A percentile compares a stretch with the other conserved stretches of the same genome.
Conservation (phyloP, 2,797 vertebrate genomes). For the Rhinichthys osculus region DNA sequence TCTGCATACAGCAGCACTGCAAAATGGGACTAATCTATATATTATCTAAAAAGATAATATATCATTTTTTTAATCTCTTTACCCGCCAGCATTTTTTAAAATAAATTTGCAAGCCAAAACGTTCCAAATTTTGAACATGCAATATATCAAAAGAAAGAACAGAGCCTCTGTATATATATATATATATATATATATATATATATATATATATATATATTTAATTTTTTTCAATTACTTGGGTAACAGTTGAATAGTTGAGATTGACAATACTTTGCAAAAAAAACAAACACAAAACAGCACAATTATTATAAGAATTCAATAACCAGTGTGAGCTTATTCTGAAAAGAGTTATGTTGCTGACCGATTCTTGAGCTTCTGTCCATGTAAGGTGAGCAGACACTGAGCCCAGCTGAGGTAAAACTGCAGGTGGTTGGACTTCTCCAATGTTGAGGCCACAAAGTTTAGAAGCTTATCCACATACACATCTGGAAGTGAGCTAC, state of each 20-base stretch:
- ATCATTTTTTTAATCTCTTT: too few relatives aligned
- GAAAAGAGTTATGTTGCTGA: constrained; percentile 56
- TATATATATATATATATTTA: too few relatives aligned
- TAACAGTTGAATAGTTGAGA: neutral
- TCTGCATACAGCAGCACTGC: neutral
- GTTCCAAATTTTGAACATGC: too few relatives aligned
- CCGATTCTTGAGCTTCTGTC: constrained; percentile 92
- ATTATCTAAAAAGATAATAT: too few relatives aligned
- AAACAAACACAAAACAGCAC: too few relatives aligned
- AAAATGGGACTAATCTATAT: too few relatives aligned
- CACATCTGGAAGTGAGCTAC: constrained; percentile 87
- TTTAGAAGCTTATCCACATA: constrained; percentile 91
- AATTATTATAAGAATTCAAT: neutral
- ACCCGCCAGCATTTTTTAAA: too few relatives aligned
- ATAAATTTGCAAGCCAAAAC: too few relatives aligned
- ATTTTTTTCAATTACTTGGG: neutral
- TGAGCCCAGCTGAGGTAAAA: constrained; percentile 94
- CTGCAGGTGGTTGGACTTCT: constrained; percentile 89
- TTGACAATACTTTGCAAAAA: neutral
- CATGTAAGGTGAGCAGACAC: constrained; percentile 87
- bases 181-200: too few relatives aligned
- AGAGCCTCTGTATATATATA: too few relatives aligned
- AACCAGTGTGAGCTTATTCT: neutral
- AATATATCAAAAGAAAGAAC: too few relatives aligned
- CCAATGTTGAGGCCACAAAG: constrained; percentile 87